These are phyloP conservation scores for Camponotus vicinus DNA, from an alignment of 1,140 invertebrate species.

Conservation along the genomic window DNA sequence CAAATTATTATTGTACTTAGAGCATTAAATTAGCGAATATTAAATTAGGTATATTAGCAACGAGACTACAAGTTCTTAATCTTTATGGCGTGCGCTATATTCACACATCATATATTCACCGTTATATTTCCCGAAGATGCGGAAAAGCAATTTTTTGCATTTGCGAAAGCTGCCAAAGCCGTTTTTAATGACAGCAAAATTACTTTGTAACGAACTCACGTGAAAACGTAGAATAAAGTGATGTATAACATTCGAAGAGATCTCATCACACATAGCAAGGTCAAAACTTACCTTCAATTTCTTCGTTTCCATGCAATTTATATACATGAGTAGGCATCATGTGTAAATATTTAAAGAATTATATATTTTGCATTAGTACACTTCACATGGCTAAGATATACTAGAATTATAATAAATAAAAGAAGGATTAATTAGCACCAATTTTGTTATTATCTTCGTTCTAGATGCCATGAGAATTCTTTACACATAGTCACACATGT, in stretches of 20 bases:
- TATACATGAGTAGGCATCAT: not conserved
- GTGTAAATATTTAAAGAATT: not conserved
- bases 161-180: slow-evolving; percentile 2
- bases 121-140: not conserved
- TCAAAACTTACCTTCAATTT: slow-evolving; percentile 28
- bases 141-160: slow-evolving; percentile 37
- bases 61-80: not conserved
- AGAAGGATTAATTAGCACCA: slow-evolving; percentile 54
- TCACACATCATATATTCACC: not conserved
- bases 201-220: slow-evolving; percentile 7
- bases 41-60: not conserved
- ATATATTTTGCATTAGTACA: not conserved
- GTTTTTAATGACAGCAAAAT: not conserved
- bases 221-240: not conserved
- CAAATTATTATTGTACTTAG: not conserved
- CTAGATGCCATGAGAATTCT: slow-evolving; percentile 31
- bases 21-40: not conserved
- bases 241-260: not conserved
- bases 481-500: not conserved
- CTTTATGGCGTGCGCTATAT: not conserved
- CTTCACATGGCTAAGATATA: not conserved
- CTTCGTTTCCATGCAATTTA: not conserved
- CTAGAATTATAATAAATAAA: slow-evolving; percentile 1
- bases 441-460: not conserved
- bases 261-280: not conserved